Evolutionary conservation across 2,888 invertebrate species (phyloP), one percentile per base, ranked within the genome.

Genomic region (Trichogramma evanescens): DNA sequence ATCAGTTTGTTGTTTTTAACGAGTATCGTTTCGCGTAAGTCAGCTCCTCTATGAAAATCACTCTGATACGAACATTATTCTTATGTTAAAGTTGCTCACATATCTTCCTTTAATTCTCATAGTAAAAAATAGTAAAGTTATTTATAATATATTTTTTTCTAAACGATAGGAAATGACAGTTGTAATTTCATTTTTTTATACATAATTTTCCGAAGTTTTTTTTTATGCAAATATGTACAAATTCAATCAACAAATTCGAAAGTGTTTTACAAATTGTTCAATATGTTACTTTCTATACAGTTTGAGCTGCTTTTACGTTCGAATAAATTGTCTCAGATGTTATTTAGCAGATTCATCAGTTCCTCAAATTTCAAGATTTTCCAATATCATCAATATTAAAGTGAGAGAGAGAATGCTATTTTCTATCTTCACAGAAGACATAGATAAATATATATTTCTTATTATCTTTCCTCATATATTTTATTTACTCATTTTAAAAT

Each of bases 371-470:
- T 38, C 13, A 13, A 54, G 56, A 54, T 60, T 58, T 58, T 65
- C 69, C 69, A 70, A 65, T 61, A 63, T 76, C 73, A 75, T 76
- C 76, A 76, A 76, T 77, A 75, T 75, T 76, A 74, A 61, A 75
- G 75, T 75, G 76, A 77, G 74, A 78, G 77, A 77, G 75, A 13
- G 13, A 13, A 13, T 78, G 74, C 76, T 75, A 77, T 77, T 77
- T 78, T 75, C 76, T 75, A 79, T 79, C 79, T 79, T 79, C 79
- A 79, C 79, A 79, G 79, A 79, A 77, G 78, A 80, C 77, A 79
- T 78, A 79, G 77, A 78, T 78, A 78, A 77, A 77, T 77, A 78
- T 78, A 78, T 78, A 78, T 79, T 78, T 78, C 13, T 76, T 74
- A 78, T 77, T 74, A 77, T 78, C 75, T 77, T 78, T 78, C 68